Base-by-base conservation (phyloP, 2,888 invertebrate species). In the Craniophora ligustri region DNA sequence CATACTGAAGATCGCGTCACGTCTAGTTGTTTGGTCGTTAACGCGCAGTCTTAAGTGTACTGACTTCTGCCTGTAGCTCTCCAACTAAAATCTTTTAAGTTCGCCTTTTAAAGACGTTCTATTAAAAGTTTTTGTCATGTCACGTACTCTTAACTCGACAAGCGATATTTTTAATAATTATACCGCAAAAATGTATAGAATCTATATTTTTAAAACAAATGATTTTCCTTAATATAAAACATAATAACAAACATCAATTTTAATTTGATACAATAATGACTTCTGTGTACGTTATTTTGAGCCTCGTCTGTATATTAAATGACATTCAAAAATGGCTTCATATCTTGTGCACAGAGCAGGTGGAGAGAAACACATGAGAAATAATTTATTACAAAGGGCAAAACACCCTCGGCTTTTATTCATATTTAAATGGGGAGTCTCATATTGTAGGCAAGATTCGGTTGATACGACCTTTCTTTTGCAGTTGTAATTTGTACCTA, bases 301-400 rank as follows among this genome's bases (percentile, higher is more conserved):
- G 26, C 19, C 15, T 23, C 30, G 6, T 46, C 14, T 61, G 48
- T 60, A 45, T 53, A 56, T 47, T 56, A 58, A 67, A 59, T 60
- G 36, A 48, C 47, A 46, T 63, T 56, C 61, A 59, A 59, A 65
- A 67, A 67, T 63, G 48, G 36, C 41, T 59, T 57, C 39, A 42
- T 38, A 38, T 46, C 45, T 56, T 49, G 18, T 48, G 36, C 51
- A 62, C 56, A 54, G 48, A 67, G 40, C 68, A 71, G 54, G 44
- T 65, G 48, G 31, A 60, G 59, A 61, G 66, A 68, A 67, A 60
- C 59, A 65, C 50, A 60, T 57, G 51, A 48, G 65, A 76, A 78
- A 81, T 80, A 78, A 82, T 79, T 78, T 72, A 81, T 81, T 65
- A 72, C 67, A 63, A 70, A 72, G 71, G 75, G 57, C 59, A 57